These are phyloP conservation scores for Philopotamus ludificatus DNA, from an alignment of 1,140 invertebrate species.

Conservation along the genomic window DNA sequence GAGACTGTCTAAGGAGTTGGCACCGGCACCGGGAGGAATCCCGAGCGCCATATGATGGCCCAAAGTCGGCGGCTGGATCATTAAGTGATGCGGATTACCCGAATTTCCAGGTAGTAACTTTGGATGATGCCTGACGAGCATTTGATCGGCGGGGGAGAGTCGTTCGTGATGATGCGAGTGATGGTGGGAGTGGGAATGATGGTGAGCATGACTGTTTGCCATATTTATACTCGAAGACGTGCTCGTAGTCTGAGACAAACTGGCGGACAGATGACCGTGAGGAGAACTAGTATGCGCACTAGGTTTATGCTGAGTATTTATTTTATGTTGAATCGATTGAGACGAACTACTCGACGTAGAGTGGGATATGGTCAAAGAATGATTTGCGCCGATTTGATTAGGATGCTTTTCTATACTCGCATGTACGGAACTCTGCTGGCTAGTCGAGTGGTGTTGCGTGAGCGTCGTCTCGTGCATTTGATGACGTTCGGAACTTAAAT, in stretches of 20 bases:
- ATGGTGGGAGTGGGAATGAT: slow-evolving; percentile 58
- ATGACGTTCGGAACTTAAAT: slow-evolving; percentile 54
- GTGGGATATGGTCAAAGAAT: slow-evolving; percentile 64
- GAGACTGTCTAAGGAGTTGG: slow-evolving; percentile 55
- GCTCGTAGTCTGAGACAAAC: slow-evolving; percentile 55
- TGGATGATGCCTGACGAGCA: slow-evolving; percentile 56
- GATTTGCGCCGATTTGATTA: slow-evolving; percentile 57
- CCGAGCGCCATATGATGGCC: slow-evolving; percentile 57
- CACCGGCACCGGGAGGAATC: slow-evolving; percentile 55
- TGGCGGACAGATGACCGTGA: slow-evolving; percentile 54
- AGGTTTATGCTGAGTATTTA: slow-evolving; percentile 56
- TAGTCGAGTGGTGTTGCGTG: slow-evolving; percentile 62
- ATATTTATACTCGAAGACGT: slow-evolving; percentile 54
- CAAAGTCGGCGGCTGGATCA: slow-evolving; percentile 62
- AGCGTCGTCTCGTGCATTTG: slow-evolving; percentile 62
- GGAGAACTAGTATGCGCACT: slow-evolving; percentile 57
- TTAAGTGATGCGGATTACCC: slow-evolving; percentile 64
- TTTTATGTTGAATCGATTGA: slow-evolving; percentile 62
- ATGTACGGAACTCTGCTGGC: slow-evolving; percentile 64
- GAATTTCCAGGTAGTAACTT: slow-evolving; percentile 55
- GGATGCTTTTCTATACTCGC: slow-evolving; percentile 61
- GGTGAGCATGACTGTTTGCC: slow-evolving; percentile 54
- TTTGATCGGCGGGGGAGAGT: slow-evolving; percentile 55
- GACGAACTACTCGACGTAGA: slow-evolving; percentile 63
- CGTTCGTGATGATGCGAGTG: slow-evolving; percentile 57